Base-by-base conservation (phyloP, 2,113 vertebrate genomes). In the Gopherus flavomarginatus region DNA sequence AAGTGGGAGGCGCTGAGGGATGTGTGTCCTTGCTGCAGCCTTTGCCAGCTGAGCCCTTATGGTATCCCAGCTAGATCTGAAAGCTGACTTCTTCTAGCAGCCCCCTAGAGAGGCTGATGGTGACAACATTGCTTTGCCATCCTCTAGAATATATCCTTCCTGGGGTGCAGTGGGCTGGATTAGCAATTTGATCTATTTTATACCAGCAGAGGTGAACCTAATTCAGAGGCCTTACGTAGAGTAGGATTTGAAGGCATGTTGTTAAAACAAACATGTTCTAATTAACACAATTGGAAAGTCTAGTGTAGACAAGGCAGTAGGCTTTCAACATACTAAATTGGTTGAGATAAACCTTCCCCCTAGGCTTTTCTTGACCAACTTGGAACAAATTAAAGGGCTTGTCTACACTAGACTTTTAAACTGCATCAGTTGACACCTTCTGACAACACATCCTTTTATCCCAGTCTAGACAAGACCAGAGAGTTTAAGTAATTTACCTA, bases 1-100 rank as follows among this genome's bases (percentile, higher is more conserved):
- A 6, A 1, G 57, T 54, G 53, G 1, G 0, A 0, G 16, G 31
- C 57, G 11, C 24, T 16, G 8, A 3, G 4, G 16, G 3, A 3
- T 0, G 0, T 21, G 7, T 2, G 31, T 5, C 24, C 86, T n/a
- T 26, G 14, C 38, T 59, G 8, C 8, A 87, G 3, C 8, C 90
- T 90, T 53, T 90, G 26, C 47, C 62, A 59, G 11, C 10, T 83
- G 26, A 16, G 16, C 29, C 10, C 14, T 8, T 79, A 14, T 26
- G 6, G 26, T 29, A 78, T 27, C 26, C 26, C 7, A 47, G 42
- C 26, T 78, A 22, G 42, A 78, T 78, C 24, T 44, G 42, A 47
- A 78, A 78, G 75, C 24, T 7, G 42, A 47, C 75, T 72, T 72
- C 9, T 42, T 78, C 44, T 11, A 78, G 26, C 42, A 78, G 11